Evolutionary conservation across 2,797 vertebrate genomes (phyloP).

Genomic region (Pelodytes ibericus): DNA sequence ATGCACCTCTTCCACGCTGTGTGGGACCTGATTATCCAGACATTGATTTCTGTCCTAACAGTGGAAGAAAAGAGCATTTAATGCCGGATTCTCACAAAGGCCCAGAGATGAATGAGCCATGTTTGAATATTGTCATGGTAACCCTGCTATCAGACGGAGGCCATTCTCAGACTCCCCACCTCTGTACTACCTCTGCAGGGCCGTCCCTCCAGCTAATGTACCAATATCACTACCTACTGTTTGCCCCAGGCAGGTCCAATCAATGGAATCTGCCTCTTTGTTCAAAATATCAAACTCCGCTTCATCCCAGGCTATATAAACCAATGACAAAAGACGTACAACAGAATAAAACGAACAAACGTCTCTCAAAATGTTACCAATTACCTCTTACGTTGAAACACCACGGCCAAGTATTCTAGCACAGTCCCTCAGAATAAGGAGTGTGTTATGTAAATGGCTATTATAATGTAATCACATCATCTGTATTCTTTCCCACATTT

Average conservation of each 20-base stretch:
- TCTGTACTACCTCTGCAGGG: not conserved
- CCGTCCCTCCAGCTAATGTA: not conserved
- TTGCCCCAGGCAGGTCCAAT: not conserved
- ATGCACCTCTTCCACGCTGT: not conserved
- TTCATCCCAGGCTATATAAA: no score
- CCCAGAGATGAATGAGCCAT: conserved; percentile 54
- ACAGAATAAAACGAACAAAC: no score
- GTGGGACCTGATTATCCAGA: not conserved
- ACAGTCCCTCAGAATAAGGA: no score
- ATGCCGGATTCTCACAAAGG: conserved; percentile 58
- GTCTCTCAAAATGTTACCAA: no score
- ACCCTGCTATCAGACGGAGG: conserved; percentile 56
- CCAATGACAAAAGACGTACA: no score
- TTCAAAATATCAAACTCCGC: no score
- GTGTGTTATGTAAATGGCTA: conserved; percentile 1
- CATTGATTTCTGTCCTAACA: not conserved
- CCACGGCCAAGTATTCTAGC: no score
- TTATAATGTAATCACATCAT: not conserved
- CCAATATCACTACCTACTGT: not conserved
- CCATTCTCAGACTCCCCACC: not conserved
- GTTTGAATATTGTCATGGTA: conserved; percentile 70
- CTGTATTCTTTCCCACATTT: conserved; percentile 6
- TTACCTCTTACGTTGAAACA: no score
- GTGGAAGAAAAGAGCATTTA: accelerated
- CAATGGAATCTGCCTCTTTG: no score